Evolutionary conservation across 2,797 vertebrate species (phyloP), one percentile per base, ranked within the genome.

Genomic region (Columba guinea): DNA sequence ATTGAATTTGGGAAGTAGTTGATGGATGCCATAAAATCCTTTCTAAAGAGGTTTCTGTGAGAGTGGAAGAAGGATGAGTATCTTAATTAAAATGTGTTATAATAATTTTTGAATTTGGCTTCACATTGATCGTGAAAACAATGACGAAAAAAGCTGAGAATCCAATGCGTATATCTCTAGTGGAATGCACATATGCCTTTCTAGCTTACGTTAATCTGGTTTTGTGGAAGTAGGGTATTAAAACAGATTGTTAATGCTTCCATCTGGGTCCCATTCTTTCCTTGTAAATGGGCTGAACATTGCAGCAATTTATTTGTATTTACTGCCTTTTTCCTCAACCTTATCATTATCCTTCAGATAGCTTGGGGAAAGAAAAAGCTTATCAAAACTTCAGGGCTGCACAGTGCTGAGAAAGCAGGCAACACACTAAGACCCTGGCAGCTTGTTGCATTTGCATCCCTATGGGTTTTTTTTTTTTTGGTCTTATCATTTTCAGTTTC

Each of bases 381-480:
- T 96, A 91, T 92, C 94, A 79, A 96, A 95, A 96, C 89, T 85
- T 95, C 17, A 75, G 93, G 77, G 48, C 79, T 92, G 79, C 86
- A 82, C 52, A 91, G 80, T 2, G 2, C 94, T 91, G 92, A 85
- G 90, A 95, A 96, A 94, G 92, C 93, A 94, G 62, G 49, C 92
- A 77, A 44, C 70, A 55, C 46, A 3, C 64, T 69, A 37, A 95
- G 86, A 77, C 85, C 79, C 82, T 88, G 90, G 87, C 84, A 96
- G 93, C 92, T 97, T 96, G 95, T 94, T 96, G 92, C 88, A 53
- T 96, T 96, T 94, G 70, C 91, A 94, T 95, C 90, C 74, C 86
- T 91, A 6, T 83, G 82, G 84, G 75, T 87, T 91, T 95, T 85
- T 89, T 90, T 89, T 90, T 95, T 85, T 84, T 56, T 90, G 68